Evolutionary conservation across 2,888 invertebrate genomes (phyloP).

Genomic region (Coenonympha arcania): DNA sequence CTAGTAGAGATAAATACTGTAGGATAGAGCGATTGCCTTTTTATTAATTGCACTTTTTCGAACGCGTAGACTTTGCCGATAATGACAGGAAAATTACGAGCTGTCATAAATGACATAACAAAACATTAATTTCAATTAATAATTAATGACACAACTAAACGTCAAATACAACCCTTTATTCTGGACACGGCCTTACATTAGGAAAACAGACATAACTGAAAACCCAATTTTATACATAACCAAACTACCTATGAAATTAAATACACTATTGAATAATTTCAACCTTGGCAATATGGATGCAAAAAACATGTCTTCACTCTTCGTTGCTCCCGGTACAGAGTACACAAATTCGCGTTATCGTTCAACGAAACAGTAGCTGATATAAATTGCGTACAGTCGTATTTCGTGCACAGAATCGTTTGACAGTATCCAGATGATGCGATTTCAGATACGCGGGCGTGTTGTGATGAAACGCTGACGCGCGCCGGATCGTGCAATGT

Average conservation of each 20-base stretch:
- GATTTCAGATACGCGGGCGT: constrained; percentile 29
- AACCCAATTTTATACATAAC: constrained; percentile 19
- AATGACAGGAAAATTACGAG: too few relatives aligned
- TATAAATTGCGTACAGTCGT: constrained; percentile 3
- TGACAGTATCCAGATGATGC: constrained; percentile 33
- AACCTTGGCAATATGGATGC: constrained; percentile 29
- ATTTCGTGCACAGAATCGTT: constrained; percentile 9
- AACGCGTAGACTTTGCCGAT: too few relatives aligned
- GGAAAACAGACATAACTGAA: background rate
- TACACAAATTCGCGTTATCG: constrained; percentile 4
- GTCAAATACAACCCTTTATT: background rate
- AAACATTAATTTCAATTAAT: too few relatives aligned
- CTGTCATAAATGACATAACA: too few relatives aligned
- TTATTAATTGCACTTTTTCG: too few relatives aligned
- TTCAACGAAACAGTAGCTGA: constrained; percentile 11
- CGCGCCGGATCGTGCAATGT: constrained; percentile 19
- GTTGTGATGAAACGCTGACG: constrained; percentile 27
- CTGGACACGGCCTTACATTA: background rate
- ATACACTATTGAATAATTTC: background rate
- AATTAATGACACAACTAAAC: too few relatives aligned
- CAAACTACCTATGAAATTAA: background rate
- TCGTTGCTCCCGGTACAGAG: background rate
- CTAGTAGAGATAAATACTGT: too few relatives aligned
- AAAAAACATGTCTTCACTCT: constrained; percentile 3
- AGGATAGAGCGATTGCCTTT: too few relatives aligned